Evolutionary conservation across 2,797 vertebrate species (phyloP).

Genomic region (Danio jaintianensis): DNA sequence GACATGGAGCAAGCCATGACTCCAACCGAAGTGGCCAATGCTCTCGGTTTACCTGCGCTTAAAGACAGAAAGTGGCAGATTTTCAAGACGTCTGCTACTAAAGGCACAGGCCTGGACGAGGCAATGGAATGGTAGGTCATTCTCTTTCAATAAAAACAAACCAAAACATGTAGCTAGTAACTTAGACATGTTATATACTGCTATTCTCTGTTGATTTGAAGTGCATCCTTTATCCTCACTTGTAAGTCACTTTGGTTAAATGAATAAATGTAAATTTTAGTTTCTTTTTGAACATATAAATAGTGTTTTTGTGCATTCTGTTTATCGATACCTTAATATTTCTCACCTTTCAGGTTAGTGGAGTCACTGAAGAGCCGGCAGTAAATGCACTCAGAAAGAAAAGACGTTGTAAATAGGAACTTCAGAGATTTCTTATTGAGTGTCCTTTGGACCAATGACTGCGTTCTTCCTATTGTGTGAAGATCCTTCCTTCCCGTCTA

Average conservation of each 20-base stretch:
- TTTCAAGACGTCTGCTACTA: constrained; percentile 97
- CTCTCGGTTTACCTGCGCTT: constrained; percentile 91
- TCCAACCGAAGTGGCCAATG: constrained; percentile 93
- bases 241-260: too few relatives aligned
- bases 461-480: constrained; percentile 63
- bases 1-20: constrained; percentile 99
- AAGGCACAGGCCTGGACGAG: constrained; percentile 94
- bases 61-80: constrained; percentile 99
- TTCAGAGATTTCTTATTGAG: constrained; percentile 68
- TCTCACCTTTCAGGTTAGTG: constrained; percentile 83
- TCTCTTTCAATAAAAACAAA: neutral
- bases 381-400: constrained; percentile 70
- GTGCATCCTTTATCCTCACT: neutral
- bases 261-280: too few relatives aligned
- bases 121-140: constrained; percentile 94
- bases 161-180: neutral
- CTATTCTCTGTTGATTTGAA: too few relatives aligned
- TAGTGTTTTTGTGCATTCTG: neutral
- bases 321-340: constrained; percentile 15
- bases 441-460: constrained; percentile 69
- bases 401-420: constrained; percentile 74
- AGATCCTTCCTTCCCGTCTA: constrained; percentile 26
- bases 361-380: constrained; percentile 96
- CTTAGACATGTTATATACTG: too few relatives aligned
- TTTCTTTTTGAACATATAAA: neutral